phyloP scores from a whole-genome alignment of 2,113 vertebrate species.

The Acrocephalus kingi region DNA sequence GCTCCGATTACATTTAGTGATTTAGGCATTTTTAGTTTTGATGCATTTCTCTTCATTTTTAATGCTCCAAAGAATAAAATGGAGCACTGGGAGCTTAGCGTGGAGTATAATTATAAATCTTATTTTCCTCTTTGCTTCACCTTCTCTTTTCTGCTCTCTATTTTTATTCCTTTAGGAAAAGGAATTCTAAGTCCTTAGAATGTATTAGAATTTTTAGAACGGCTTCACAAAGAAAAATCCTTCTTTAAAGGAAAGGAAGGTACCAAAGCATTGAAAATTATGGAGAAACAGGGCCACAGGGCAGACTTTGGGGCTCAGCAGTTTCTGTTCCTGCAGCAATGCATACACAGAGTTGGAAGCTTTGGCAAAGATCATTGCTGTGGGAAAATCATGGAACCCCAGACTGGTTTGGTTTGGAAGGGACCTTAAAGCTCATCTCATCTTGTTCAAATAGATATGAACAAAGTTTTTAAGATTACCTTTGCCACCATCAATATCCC shows the following conservation, averaged over 20 bases:
- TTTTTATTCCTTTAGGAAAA: not conserved
- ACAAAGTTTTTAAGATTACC: not conserved
- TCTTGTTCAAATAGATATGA: not conserved
- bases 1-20: conserved; percentile 34
- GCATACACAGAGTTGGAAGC: not conserved
- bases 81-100: not conserved
- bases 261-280: not conserved
- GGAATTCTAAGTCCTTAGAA: not conserved
- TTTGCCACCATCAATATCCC: not conserved
- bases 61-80: not conserved
- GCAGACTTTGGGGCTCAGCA: not conserved
- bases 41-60: conserved; percentile 33
- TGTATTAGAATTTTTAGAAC: not conserved
- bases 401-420: not conserved
- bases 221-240: not conserved
- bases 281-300: not conserved
- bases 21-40: conserved; percentile 49
- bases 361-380: not conserved
- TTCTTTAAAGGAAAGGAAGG: not conserved
- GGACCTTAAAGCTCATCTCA: not conserved
- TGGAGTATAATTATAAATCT: not conserved
- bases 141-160: not conserved
- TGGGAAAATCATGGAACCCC: not conserved
- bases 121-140: not conserved
- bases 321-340: not conserved